Evolutionary conservation across 2,797 vertebrate genomes (phyloP).

Genomic region (Pipistrellus nathusii): DNA sequence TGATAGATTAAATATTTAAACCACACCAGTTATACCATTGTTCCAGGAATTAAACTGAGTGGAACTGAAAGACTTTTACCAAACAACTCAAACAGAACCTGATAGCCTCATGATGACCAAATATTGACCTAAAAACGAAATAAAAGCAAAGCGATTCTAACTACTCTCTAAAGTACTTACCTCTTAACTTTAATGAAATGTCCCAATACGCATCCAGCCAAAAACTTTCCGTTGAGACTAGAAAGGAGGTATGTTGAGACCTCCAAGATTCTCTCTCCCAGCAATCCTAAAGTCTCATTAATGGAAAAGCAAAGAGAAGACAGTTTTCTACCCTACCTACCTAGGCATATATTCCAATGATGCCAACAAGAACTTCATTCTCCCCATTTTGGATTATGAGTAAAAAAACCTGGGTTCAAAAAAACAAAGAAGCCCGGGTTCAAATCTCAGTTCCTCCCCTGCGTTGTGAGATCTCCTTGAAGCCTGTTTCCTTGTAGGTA

Average conservation of each 20-base stretch:
- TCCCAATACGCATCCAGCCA: background rate
- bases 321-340: background rate
- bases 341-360: background rate
- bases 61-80: conserved; percentile 51
- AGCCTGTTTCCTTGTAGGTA: background rate
- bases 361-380: background rate
- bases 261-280: background rate
- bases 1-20: conserved; percentile 44
- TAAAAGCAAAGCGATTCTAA: conserved; percentile 36
- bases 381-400: background rate
- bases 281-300: background rate
- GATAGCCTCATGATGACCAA: background rate
- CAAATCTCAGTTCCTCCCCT: background rate
- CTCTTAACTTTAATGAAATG: background rate
- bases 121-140: conserved; percentile 54
- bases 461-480: background rate
- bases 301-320: background rate
- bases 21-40: background rate
- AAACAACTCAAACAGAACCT: conserved; percentile 52
- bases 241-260: background rate
- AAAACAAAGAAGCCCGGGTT: no score
- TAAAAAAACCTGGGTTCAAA: background rate
- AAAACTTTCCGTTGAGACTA: background rate
- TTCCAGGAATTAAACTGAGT: conserved; percentile 19
- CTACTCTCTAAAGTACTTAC: background rate